Evolutionary conservation across 2,888 invertebrate genomes (phyloP).

Genomic region (Xylocampa areola): DNA sequence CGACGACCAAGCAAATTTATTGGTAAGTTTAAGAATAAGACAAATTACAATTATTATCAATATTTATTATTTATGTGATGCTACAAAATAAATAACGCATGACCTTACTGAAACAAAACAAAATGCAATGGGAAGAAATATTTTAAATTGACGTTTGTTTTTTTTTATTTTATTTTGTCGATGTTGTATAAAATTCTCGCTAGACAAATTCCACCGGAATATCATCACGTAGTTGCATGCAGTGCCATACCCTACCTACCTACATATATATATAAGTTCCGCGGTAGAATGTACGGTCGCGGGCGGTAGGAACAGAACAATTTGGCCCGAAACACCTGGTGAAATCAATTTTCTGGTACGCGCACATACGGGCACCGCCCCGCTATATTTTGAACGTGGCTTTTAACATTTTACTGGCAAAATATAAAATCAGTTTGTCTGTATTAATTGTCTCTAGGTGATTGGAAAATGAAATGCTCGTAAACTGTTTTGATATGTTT

Average conservation of each 20-base stretch:
- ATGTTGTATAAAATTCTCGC: conserved; percentile 11
- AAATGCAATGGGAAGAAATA: too few species aligned
- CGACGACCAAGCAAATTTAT: too few species aligned
- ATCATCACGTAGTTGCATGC: conserved; percentile 18
- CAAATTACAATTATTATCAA: too few species aligned
- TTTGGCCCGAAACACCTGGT: conserved; percentile 67
- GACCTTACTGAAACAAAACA: too few species aligned
- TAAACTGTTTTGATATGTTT: conserved; percentile 7
- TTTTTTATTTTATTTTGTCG: too few species aligned
- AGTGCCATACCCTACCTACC: background rate
- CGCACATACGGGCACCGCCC: conserved; percentile 56
- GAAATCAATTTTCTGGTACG: conserved; percentile 74
- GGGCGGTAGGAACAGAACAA: conserved; percentile 55
- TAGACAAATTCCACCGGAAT: conserved; percentile 7
- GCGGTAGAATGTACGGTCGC: too few species aligned
- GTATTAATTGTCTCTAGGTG: conserved; percentile 29
- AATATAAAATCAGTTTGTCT: conserved; percentile 33
- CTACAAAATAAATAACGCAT: too few species aligned
- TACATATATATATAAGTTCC: too few species aligned
- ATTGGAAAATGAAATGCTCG: conserved; percentile 35
- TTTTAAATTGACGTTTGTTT: too few species aligned
- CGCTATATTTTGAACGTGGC: conserved; percentile 14
- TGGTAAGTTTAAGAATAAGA: too few species aligned
- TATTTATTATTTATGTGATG: too few species aligned
- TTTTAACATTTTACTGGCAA: conserved; percentile 19